phyloP scores from a whole-genome alignment of 1,140 invertebrate species.

The Gryllus bimaculatus region DNA sequence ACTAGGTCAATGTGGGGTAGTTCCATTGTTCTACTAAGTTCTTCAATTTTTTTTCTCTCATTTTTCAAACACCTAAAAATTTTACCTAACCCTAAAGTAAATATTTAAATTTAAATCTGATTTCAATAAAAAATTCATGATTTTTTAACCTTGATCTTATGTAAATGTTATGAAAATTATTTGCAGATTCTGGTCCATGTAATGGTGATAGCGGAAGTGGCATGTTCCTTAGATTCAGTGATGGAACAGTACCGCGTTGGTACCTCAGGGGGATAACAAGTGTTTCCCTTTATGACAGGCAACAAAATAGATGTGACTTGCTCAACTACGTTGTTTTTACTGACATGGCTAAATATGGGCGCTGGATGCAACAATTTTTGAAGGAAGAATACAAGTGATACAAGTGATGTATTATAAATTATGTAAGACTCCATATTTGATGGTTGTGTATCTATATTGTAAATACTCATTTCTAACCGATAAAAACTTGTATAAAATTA shows the following conservation, averaged over 20 bases:
- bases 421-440: too few species aligned
- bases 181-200: constrained; percentile 37
- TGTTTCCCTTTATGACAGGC: constrained; percentile 37
- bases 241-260: constrained; percentile 32
- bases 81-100: neutral
- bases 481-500: too few species aligned
- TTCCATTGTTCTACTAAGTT: too few species aligned
- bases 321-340: constrained; percentile 44
- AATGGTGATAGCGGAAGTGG: constrained; percentile 49
- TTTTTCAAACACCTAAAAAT: neutral
- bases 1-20: too few species aligned
- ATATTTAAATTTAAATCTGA: neutral
- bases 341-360: constrained; percentile 43
- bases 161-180: neutral
- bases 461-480: too few species aligned
- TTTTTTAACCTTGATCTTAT: neutral
- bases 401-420: too few species aligned
- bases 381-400: neutral
- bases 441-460: too few species aligned
- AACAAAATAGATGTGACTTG: constrained; percentile 37
- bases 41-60: too few species aligned
- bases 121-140: neutral
- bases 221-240: constrained; percentile 34
- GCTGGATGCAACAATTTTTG: constrained; percentile 32
- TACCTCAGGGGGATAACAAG: constrained; percentile 45